Percentiles rank a stretch among this genome's conserved stretches.
These are phyloP conservation scores for Aviceda subcristata DNA, from an alignment of 2,113 vertebrate genomes.

Conservation along the genomic window DNA sequence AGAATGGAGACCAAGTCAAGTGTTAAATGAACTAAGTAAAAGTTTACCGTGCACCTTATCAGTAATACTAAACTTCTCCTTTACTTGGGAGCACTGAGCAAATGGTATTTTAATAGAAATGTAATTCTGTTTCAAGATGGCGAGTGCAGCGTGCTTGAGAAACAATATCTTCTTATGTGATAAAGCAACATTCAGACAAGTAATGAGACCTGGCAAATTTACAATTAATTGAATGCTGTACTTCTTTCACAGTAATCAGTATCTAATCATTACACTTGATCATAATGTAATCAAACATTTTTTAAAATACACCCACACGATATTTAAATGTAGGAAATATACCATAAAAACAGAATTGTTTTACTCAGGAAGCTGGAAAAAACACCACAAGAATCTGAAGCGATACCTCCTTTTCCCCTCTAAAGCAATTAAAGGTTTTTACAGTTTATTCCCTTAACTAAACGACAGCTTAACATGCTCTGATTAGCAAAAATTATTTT, in stretches of 20 bases:
- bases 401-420: not conserved
- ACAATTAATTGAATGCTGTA: not conserved
- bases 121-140: not conserved
- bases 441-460: not conserved
- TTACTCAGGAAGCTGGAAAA: not conserved
- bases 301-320: not conserved
- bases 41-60: not conserved
- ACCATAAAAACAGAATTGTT: not conserved
- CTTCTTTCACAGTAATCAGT: not conserved
- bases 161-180: not conserved
- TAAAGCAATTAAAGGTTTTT: not conserved
- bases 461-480: not conserved
- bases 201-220: not conserved
- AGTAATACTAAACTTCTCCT: not conserved
- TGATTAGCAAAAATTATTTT: not conserved
- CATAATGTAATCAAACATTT: not conserved
- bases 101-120: not conserved
- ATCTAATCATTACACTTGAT: not conserved
- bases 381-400: not conserved
- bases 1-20: not conserved
- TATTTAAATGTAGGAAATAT: not conserved
- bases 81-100: not conserved
- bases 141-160: not conserved
- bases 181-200: not conserved
- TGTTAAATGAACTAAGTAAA: not conserved